Percentiles rank a stretch among this genome's conserved stretches.
phyloP scores from a whole-genome alignment of 2,113 vertebrate species.

The Callospermophilus lateralis region DNA sequence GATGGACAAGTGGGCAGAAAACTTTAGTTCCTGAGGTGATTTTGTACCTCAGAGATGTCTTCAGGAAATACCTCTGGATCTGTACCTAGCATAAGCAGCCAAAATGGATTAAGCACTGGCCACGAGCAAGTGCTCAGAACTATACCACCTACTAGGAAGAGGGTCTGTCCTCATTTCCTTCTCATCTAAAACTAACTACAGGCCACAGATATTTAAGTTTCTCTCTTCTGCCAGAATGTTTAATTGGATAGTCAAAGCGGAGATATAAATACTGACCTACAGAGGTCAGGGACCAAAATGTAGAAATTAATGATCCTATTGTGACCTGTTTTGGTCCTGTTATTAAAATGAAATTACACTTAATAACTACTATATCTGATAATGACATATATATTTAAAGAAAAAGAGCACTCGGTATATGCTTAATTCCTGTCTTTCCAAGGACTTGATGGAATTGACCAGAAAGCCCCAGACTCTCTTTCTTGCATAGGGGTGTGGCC shows the following conservation, averaged over 20 bases:
- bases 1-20: not conserved
- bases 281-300: not conserved
- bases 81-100: too few relatives aligned
- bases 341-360: not conserved
- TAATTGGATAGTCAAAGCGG: not conserved
- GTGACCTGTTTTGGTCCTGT: not conserved
- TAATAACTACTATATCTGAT: not conserved
- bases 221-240: not conserved
- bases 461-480: not conserved
- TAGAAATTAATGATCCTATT: not conserved
- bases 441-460: not conserved
- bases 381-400: not conserved
- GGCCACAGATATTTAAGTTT: constrained; percentile 1
- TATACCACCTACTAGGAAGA: not conserved
- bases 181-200: not conserved
- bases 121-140: not conserved
- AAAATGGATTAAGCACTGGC: not conserved
- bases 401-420: not conserved
- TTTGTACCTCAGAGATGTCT: constrained; percentile 36
- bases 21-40: not conserved
- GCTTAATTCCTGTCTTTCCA: not conserved
- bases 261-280: not conserved
- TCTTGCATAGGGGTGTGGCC: not conserved
- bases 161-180: not conserved
- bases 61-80: not conserved